Evolutionary conservation across 1,140 invertebrate species (phyloP).

Genomic region (Drosophila nigrodunni): DNA sequence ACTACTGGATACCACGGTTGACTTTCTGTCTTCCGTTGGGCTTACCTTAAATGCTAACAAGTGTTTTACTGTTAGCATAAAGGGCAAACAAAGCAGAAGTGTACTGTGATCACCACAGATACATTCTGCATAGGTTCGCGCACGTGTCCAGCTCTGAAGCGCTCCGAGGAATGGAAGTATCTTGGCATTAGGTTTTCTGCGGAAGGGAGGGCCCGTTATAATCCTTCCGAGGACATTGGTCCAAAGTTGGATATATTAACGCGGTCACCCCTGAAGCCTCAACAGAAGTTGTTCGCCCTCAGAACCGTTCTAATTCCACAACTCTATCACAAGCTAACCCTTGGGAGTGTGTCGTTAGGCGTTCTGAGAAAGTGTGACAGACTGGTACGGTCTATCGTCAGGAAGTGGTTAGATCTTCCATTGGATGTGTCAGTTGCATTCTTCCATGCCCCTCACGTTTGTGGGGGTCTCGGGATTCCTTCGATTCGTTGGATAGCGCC

Average conservation of each 20-base stretch:
- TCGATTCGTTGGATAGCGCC: slow-evolving; percentile 8
- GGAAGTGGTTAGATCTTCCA: slow-evolving; percentile 16
- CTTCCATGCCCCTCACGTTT: slow-evolving; percentile 11
- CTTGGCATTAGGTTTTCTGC: slow-evolving; percentile 4
- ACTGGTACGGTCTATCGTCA: too few relatives aligned
- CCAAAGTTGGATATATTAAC: too few relatives aligned
- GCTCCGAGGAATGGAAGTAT: slow-evolving; percentile 11
- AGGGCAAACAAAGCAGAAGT: slow-evolving; percentile 27
- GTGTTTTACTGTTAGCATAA: slow-evolving; percentile 80
- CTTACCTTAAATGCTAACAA: slow-evolving; percentile 20
- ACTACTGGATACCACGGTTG: too few relatives aligned
- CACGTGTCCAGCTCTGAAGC: slow-evolving; percentile 1
- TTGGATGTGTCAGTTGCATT: slow-evolving; percentile 14
- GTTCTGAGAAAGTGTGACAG: too few relatives aligned
- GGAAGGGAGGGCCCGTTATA: background rate
- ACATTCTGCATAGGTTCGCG: background rate
- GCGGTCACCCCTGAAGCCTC: too few relatives aligned
- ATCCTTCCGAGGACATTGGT: background rate
- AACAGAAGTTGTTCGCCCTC: too few relatives aligned
- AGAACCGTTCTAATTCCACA: too few relatives aligned
- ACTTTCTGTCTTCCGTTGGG: slow-evolving; percentile 10
- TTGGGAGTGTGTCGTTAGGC: too few relatives aligned
- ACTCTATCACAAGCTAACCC: too few relatives aligned
- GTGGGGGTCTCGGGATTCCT: slow-evolving; percentile 16
- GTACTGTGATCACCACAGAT: slow-evolving; percentile 1